Evolutionary conservation across 2,113 vertebrate species (phyloP), one percentile per base, ranked within the genome.

Genomic region (Ochotona curzoniae): DNA sequence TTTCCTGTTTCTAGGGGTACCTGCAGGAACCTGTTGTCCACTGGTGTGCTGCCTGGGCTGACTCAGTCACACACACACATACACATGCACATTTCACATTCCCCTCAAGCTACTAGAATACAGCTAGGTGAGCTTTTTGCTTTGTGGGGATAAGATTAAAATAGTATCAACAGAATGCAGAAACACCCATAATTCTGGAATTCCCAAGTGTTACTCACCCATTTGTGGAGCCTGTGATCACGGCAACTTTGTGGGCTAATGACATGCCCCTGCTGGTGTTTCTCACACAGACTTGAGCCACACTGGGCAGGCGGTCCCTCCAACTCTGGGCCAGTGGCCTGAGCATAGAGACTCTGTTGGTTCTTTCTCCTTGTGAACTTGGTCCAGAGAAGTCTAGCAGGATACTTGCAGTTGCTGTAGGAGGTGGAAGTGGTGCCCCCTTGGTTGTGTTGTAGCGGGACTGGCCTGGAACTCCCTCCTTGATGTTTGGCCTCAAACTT

Each of bases 141-240:
- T 90, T 61, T 79, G 49, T 74, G 67, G 35, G 23, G 23, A 61
- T 61, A n/a, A 87, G 38, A 3, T 25, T 35, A 86, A 94, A 8
- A 67, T 26, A 89, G 79, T 5, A 13, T 66, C 21, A n/a, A 66
- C 47, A 70, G 49, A 82, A 60, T 83, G 47, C 7, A 66, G n/a
- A 90, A 35, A 32, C 2, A 26, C 11, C 12, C 28, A 71, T 32
- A 70, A 3, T 75, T 84, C 30, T 3, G 1, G 3, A 44, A 32
- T 75, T 54, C 60, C 30, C 71, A 30, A 81, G 21, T 32, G 38
- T 25, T 88, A 18, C 10, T 91, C 30, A 88, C 61, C 73, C 30
- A 0, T 49, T 49, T 32, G 95, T 95, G 44, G 96, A 96, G 26
- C 94, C 95, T 2, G 96, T 97, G 28, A 97, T 91, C 83, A 97